Evolutionary conservation across 2,113 vertebrate genomes (phyloP).

Genomic region (Clarias batrachus): DNA sequence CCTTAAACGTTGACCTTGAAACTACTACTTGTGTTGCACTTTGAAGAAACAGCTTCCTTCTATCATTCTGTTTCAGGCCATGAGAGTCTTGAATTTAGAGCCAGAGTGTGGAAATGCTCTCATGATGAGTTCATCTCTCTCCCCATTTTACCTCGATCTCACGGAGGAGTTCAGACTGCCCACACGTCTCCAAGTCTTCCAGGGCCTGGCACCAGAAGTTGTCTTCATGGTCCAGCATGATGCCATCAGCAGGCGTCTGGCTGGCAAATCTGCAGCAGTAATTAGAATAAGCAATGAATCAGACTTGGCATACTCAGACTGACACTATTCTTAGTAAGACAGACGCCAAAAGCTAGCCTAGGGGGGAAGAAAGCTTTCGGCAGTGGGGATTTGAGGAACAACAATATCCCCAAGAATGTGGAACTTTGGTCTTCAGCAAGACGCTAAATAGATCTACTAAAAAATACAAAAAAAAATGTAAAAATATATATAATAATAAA

Average conservation of each 20-base stretch:
- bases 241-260: conserved; percentile 80
- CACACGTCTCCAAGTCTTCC: conserved; percentile 96
- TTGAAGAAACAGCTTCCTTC: not conserved
- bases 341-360: not conserved
- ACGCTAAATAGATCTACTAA: not conserved
- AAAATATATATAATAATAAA: not conserved
- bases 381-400: not conserved
- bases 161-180: conserved; percentile 93
- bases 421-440: not conserved
- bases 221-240: conserved; percentile 85
- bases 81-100: not conserved
- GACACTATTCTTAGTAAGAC: conserved; percentile 16
- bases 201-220: conserved; percentile 96
- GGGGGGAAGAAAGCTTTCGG: not conserved
- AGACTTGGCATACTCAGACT: conserved; percentile 14
- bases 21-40: too few relatives aligned
- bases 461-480: conserved; percentile 39
- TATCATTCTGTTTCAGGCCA: conserved; percentile 4
- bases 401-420: not conserved
- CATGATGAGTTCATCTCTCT: not conserved
- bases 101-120: not conserved
- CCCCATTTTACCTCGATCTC: conserved; percentile 87
- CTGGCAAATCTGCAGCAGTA: conserved; percentile 83
- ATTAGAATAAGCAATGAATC: conserved; percentile 19
- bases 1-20: too few relatives aligned